Evolutionary conservation across 2,113 vertebrate species (phyloP).

Genomic region (Coptodon bakossiorum): DNA sequence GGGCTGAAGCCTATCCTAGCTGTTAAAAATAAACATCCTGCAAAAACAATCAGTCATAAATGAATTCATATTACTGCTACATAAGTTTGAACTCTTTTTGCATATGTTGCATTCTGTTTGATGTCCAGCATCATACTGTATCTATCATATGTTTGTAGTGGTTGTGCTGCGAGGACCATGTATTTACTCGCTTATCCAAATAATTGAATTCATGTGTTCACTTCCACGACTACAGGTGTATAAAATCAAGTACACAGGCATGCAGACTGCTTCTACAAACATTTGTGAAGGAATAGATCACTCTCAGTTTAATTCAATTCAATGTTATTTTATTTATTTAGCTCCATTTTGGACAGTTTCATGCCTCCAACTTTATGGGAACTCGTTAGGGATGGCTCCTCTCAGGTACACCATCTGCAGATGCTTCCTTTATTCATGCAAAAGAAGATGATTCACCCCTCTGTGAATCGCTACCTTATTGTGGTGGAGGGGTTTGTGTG

Average conservation of each 20-base stretch:
- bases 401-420: background rate
- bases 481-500: background rate
- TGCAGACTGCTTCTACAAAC: background rate
- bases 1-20: background rate
- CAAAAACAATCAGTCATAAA: background rate
- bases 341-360: background rate
- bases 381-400: background rate
- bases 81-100: background rate
- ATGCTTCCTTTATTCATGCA: background rate
- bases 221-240: background rate
- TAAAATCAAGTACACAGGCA: background rate
- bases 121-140: background rate
- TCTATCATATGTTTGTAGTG: background rate
- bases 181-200: background rate
- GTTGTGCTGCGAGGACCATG: background rate
- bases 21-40: background rate
- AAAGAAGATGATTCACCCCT: background rate
- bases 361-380: background rate
- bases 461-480: background rate
- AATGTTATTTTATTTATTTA: background rate
- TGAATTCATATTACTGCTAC: background rate
- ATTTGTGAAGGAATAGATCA: background rate
- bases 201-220: background rate
- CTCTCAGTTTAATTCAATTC: rapidly evolving
- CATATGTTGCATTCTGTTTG: background rate